Evolutionary conservation across 2,797 vertebrate species (phyloP), one percentile per base, ranked within the genome.

Genomic region (Crocidura indochinensis): DNA sequence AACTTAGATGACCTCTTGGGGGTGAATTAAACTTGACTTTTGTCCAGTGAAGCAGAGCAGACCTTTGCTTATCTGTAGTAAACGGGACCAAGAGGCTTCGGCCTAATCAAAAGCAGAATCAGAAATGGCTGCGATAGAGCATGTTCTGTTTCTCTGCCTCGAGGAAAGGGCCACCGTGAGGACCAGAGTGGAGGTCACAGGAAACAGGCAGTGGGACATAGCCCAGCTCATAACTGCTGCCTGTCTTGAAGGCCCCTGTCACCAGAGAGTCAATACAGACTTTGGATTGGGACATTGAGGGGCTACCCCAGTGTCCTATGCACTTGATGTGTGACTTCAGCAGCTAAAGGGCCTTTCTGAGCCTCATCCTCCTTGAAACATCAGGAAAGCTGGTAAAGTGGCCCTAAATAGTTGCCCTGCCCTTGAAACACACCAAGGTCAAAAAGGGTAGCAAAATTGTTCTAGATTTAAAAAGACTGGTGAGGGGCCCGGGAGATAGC

Each of bases 61-160:
- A 26, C 68, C 93, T 86, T 60, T 19, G 74, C 87, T 96, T 94
- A 91, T 92, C 80, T 74, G 81, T 88, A 92, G 67, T 82, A 76
- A 93, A 88, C 15, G 53, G 84, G 65, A 87, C 64, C 29, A 22
- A 64, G 79, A 65, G 89, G 78, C 51, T 74, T 7, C 5, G 75
- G 60, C 68, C 77, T 62, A 64, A 93, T 79, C 8, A 90, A 24
- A 92, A 91, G 29, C 19, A 10, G 67, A 87, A 83, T 47, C 51
- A 71, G 77, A 62, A 93, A 91, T 62, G 26, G 49, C 49, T 12
- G 64, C 86, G 78, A 71, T 73, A 51, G 0, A 62, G 75, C 29
- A 49, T 4, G 5, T 12, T 75, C 51, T 62, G 24, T 31, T 82
- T 89, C 68, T 71, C 56, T 64, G 31, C 79, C 0, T 38, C 38